Conservation (phyloP, 2,888 invertebrate genomes). For the Dinocampus coccinellae region DNA sequence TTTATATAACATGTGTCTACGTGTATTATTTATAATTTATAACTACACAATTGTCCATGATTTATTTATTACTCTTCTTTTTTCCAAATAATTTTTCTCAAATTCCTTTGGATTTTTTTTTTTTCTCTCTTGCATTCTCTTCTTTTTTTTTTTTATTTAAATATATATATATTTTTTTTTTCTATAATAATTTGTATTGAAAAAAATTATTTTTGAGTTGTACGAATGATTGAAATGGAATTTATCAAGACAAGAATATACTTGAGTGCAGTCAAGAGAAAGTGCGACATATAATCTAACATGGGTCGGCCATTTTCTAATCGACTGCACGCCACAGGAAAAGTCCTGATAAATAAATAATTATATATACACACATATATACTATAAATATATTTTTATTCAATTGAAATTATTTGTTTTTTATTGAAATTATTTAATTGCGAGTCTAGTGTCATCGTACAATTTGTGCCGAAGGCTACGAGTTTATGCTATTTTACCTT, state of each 20-base stretch:
- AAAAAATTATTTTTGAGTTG: not conserved
- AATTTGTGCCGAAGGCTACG: not conserved
- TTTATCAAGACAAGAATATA: slow-evolving; percentile 29
- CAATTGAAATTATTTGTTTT: not conserved
- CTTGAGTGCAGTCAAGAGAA: slow-evolving; percentile 25
- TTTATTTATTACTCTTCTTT: too few species aligned
- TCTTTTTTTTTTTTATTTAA: too few species aligned
- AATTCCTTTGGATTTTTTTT: too few species aligned
- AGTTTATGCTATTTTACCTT: not conserved
- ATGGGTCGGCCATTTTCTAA: slow-evolving; percentile 59
- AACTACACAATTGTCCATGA: slow-evolving; percentile 27
- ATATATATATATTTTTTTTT: not conserved
- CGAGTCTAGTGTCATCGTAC: not conserved
- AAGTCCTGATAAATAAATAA: slow-evolving; percentile 43
- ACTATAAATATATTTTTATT: not conserved
- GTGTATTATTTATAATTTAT: too few species aligned
- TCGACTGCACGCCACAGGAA: slow-evolving; percentile 62
- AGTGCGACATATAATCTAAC: slow-evolving; percentile 50
- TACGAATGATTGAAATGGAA: not conserved
- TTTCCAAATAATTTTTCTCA: too few species aligned
- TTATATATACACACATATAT: not conserved
- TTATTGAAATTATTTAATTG: not conserved
- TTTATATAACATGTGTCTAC: too few species aligned
- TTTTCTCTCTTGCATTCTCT: too few species aligned
- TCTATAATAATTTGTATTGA: not conserved